Conservation (phyloP, 2,888 invertebrate species). For the Hyles lineata region DNA sequence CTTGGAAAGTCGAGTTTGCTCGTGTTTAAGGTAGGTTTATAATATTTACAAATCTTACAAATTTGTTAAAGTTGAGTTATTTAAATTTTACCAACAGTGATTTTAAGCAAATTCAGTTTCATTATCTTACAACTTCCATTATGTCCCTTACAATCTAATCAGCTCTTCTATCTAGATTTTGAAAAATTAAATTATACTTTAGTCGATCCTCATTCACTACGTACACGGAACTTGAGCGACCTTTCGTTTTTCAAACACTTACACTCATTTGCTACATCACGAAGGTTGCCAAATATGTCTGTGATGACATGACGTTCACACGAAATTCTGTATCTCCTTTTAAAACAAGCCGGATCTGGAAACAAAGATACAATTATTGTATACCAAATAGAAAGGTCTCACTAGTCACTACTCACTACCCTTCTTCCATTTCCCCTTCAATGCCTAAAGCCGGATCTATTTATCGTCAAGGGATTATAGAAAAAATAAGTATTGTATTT, state of each 20-base stretch:
- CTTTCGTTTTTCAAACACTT: neutral
- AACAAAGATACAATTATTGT: neutral
- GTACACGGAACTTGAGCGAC: neutral
- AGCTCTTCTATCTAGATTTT: too few species aligned
- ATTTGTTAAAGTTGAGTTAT: neutral
- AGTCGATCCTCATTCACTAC: too few species aligned
- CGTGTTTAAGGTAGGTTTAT: slow-evolving; percentile 9
- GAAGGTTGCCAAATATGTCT: neutral
- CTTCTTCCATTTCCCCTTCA: too few species aligned
- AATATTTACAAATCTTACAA: too few species aligned
- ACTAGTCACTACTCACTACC: too few species aligned
- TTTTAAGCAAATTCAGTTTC: neutral
- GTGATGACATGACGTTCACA: neutral
- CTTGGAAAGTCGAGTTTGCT: neutral
- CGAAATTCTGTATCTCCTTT: neutral
- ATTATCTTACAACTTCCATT: too few species aligned
- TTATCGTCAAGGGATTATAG: too few species aligned
- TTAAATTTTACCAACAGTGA: neutral
- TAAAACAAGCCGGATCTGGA: neutral
- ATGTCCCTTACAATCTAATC: too few species aligned
- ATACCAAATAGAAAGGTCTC: too few species aligned
- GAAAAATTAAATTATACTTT: too few species aligned
- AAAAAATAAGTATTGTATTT: too few species aligned
- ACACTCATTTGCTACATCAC: neutral
- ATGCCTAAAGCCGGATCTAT: neutral